A percentile compares a stretch with the other conserved stretches of the same genome.
Evolutionary conservation across 1,140 invertebrate genomes (phyloP).

Genomic region (Aporrectodea caliginosa): DNA sequence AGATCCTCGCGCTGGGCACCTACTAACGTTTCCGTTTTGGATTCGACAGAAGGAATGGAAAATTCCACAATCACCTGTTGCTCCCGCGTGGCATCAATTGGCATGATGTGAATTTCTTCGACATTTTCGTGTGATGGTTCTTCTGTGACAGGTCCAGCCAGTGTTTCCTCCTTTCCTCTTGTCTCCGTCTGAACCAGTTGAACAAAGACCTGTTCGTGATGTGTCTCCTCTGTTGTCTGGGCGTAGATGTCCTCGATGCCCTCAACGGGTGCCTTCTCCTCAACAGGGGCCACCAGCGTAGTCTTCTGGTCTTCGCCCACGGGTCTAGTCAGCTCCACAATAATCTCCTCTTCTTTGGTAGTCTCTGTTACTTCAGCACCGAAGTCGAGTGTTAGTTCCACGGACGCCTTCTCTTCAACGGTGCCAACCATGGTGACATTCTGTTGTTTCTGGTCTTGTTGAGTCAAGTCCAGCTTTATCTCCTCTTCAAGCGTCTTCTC

Average conservation of each 20-base stretch:
- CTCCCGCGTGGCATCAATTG: constrained; percentile 13
- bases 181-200: constrained; percentile 11
- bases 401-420: constrained; percentile 32
- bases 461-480: constrained; percentile 21
- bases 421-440: constrained; percentile 16
- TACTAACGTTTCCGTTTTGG: constrained; percentile 12
- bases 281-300: constrained; percentile 31
- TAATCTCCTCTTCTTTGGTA: constrained; percentile 24
- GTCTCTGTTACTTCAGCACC: constrained; percentile 24
- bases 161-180: constrained; percentile 24
- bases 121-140: constrained; percentile 25
- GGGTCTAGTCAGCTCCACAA: constrained; percentile 18
- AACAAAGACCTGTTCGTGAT: not conserved
- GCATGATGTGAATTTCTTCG: constrained; percentile 24
- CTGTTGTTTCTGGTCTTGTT: not conserved
- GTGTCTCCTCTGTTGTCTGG: constrained; percentile 26
- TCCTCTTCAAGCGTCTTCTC: constrained; percentile 10
- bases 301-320: constrained; percentile 21
- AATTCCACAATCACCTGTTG: constrained; percentile 5
- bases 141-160: constrained; percentile 30
- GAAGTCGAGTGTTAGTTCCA: constrained; percentile 31
- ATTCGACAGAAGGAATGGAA: constrained; percentile 16
- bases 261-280: constrained; percentile 24
- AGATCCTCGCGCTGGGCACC: not conserved
- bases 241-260: constrained; percentile 36